Evolutionary conservation across 1,140 invertebrate species (phyloP).

Genomic region (Cydia pomonella): DNA sequence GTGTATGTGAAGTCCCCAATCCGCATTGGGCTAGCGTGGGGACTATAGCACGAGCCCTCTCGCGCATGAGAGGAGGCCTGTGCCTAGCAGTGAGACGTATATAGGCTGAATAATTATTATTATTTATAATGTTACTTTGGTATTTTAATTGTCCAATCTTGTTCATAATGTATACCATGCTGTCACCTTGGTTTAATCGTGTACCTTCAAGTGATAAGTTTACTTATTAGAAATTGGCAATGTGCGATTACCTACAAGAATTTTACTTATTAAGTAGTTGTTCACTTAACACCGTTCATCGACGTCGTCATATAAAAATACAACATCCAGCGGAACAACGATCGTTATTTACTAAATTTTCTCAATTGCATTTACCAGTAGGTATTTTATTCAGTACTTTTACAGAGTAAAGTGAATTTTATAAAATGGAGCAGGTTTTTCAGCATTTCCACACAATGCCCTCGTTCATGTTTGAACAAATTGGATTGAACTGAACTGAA

Average conservation of each 20-base stretch:
- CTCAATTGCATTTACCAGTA: slow-evolving; percentile 16
- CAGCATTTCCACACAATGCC: slow-evolving; percentile 38
- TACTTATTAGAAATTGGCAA: no score
- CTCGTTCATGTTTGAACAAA: slow-evolving; percentile 50
- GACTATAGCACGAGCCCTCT: no score
- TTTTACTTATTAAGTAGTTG: no score
- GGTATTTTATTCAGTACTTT: slow-evolving; percentile 32
- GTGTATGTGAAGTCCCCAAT: no score
- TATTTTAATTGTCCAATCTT: not conserved
- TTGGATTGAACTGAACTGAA: slow-evolving; percentile 50
- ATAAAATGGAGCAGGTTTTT: slow-evolving; percentile 36
- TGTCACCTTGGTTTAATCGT: no score
- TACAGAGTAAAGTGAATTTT: slow-evolving; percentile 27
- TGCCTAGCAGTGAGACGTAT: no score
- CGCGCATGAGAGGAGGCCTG: no score
- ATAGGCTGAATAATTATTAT: no score
- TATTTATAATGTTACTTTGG: no score
- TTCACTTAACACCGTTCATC: not conserved
- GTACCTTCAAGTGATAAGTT: no score
- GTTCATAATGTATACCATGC: not conserved
- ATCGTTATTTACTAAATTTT: slow-evolving; percentile 24
- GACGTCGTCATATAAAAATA: not conserved
- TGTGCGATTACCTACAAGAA: no score
- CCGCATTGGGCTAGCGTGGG: no score
- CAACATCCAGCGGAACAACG: not conserved